Conservation (phyloP, 1,140 invertebrate genomes). For the Choristoneura fumiferana region DNA sequence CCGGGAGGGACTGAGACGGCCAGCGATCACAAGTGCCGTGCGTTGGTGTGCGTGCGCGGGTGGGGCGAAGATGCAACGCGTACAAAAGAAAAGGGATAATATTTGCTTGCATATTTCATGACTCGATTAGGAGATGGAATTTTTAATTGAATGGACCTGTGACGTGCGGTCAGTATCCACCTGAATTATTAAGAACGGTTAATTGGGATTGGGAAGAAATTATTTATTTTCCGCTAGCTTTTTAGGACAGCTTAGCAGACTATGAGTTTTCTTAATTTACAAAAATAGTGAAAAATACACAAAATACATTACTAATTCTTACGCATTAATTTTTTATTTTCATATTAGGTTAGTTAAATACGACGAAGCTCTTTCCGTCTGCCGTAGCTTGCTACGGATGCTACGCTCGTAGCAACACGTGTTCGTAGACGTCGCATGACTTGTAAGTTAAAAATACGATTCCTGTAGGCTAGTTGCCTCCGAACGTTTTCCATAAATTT, state of each 20-base stretch:
- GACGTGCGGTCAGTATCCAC: conserved; percentile 57
- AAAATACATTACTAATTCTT: too few species aligned
- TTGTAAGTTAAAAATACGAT: conserved; percentile 41
- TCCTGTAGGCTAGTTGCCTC: conserved; percentile 47
- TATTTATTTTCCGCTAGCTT: background rate
- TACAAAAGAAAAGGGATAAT: conserved; percentile 77
- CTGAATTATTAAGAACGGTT: conserved; percentile 23
- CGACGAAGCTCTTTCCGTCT: background rate
- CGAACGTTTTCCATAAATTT: too few species aligned
- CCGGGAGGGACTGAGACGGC: conserved; percentile 54
- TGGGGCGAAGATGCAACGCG: conserved; percentile 75
- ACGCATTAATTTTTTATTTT: too few species aligned
- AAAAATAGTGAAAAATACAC: too few species aligned
- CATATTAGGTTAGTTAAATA: background rate
- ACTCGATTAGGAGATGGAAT: conserved; percentile 78
- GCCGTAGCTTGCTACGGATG: conserved; percentile 23
- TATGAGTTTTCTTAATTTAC: too few species aligned
- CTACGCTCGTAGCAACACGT: conserved; percentile 29
- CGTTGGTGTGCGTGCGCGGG: conserved; percentile 75
- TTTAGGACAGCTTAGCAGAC: background rate
- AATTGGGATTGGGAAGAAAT: conserved; percentile 22
- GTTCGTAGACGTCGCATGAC: conserved; percentile 19
- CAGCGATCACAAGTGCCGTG: conserved; percentile 65
- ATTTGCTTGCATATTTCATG: conserved; percentile 78
- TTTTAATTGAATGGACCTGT: conserved; percentile 74